Percentiles rank a stretch among this genome's conserved stretches.
Evolutionary conservation across 2,888 invertebrate species (phyloP).

Genomic region (Hipparchia sbordonii): DNA sequence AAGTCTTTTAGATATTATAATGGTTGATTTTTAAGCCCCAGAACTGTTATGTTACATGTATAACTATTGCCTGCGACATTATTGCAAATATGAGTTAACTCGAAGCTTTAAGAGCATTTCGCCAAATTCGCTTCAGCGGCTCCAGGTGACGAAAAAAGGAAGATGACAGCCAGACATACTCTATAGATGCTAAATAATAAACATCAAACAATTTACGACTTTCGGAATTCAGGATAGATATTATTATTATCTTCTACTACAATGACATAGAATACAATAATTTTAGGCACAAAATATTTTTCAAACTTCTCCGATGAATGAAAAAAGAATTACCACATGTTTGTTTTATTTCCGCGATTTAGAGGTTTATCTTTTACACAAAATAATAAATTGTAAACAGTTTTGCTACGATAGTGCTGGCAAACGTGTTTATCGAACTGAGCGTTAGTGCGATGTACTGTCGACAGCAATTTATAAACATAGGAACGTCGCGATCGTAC

Average conservation of each 20-base stretch:
- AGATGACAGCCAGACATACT: too few species aligned
- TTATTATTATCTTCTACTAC: not conserved
- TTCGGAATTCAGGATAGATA: too few species aligned
- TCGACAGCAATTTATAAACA: slow-evolving; percentile 73
- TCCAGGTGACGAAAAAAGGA: too few species aligned
- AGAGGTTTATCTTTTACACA: not conserved
- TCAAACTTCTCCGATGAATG: not conserved
- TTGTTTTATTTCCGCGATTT: not conserved
- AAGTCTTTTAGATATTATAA: not conserved
- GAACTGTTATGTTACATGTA: too few species aligned
- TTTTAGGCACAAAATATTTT: not conserved
- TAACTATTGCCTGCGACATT: too few species aligned
- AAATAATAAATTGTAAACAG: slow-evolving; percentile 13
- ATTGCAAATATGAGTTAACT: too few species aligned
- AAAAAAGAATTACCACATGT: not conserved
- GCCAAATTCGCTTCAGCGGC: too few species aligned
- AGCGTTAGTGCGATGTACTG: slow-evolving; percentile 61
- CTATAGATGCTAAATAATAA: too few species aligned
- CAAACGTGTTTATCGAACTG: slow-evolving; percentile 62
- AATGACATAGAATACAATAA: not conserved
- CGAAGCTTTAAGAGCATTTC: too few species aligned
- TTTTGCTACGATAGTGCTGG: slow-evolving; percentile 47
- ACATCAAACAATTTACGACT: too few species aligned
- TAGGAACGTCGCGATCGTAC: slow-evolving; percentile 48
- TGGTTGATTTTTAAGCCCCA: too few species aligned